Percentiles rank a stretch among this genome's conserved stretches.
These are phyloP conservation scores for Hippocampus abdominalis DNA, from an alignment of 2,113 vertebrate species.

Conservation along the genomic window DNA sequence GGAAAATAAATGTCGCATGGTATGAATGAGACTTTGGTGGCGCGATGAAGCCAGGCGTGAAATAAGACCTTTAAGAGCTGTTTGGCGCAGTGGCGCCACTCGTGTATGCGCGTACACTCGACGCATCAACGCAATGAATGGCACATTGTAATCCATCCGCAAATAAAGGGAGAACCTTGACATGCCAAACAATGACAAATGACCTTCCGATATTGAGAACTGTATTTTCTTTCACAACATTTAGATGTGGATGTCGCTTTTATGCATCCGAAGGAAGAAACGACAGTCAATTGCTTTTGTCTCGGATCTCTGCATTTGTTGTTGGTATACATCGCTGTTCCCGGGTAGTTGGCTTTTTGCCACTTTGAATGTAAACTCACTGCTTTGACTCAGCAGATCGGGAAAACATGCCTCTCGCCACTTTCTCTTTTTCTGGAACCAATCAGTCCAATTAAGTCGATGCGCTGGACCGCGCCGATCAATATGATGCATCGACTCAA, in stretches of 20 bases:
- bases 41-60: slow-evolving; percentile 55
- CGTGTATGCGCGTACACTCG: not conserved
- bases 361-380: not conserved
- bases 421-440: slow-evolving; percentile 27
- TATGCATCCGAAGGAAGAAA: not conserved
- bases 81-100: slow-evolving; percentile 10
- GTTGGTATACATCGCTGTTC: not conserved
- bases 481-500: slow-evolving; percentile 35
- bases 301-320: not conserved
- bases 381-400: not conserved
- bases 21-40: not conserved
- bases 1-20: not conserved
- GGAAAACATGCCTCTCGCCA: not conserved
- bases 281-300: not conserved
- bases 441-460: slow-evolving; percentile 20
- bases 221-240: not conserved
- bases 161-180: slow-evolving; percentile 49
- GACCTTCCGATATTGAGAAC: slow-evolving; percentile 35
- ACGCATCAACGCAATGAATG: slow-evolving; percentile 3
- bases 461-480: slow-evolving; percentile 14
- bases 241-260: not conserved
- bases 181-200: slow-evolving; percentile 59
- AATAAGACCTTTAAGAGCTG: slow-evolving; percentile 49
- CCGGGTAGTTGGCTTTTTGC: not conserved
- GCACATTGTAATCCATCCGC: slow-evolving; percentile 38